A percentile compares a stretch with the other conserved stretches of the same genome.
Conservation (phyloP, 2,797 vertebrate genomes). For the Ptychobarbus kaznakovi region DNA sequence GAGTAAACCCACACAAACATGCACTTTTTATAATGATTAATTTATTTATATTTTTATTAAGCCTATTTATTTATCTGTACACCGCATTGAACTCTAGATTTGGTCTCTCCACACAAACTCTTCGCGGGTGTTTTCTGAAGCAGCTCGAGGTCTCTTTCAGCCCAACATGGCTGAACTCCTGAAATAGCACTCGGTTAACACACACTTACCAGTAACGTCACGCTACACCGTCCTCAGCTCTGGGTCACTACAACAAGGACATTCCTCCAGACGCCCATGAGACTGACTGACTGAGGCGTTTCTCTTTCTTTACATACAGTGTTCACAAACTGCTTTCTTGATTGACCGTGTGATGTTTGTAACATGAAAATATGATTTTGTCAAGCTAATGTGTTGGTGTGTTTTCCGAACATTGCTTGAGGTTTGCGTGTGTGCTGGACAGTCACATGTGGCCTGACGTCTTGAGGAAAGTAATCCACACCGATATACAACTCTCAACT, state of each 20-base stretch:
- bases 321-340: background rate
- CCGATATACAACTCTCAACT: background rate
- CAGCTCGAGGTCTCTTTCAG: background rate
- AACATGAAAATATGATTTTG: background rate
- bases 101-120: background rate
- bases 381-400: background rate
- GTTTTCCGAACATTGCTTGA: background rate
- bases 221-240: constrained; percentile 5
- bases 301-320: background rate
- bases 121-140: background rate
- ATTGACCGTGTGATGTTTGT: background rate
- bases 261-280: background rate
- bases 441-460: background rate
- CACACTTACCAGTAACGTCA: background rate
- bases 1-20: background rate
- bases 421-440: no score
- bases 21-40: no score
- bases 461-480: constrained; percentile 14
- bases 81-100: background rate
- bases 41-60: no score
- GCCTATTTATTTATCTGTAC: background rate
- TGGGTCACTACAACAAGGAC: constrained; percentile 7
- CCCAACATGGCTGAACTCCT: constrained; percentile 7
- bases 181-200: constrained; percentile 13
- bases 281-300: background rate